A percentile compares a stretch with the other conserved stretches of the same genome.
phyloP scores from a whole-genome alignment of 1,140 invertebrate genomes.

The Gonatopus flavifemur region DNA sequence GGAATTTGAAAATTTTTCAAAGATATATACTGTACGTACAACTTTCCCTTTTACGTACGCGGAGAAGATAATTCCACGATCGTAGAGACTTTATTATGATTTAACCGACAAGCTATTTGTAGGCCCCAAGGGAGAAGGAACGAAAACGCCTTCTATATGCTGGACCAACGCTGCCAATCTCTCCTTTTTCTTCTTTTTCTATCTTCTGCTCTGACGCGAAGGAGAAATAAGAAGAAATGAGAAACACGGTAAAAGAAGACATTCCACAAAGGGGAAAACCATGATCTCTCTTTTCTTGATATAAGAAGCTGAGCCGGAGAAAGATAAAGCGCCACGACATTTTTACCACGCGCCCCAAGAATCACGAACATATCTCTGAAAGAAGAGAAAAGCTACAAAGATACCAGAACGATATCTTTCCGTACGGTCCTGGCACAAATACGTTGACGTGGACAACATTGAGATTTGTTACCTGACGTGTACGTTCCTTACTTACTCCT shows the following conservation, averaged over 20 bases:
- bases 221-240: constrained; percentile 12
- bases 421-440: constrained; percentile 10
- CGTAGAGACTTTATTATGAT: constrained; percentile 46
- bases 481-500: neutral
- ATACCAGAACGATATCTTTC: constrained; percentile 28
- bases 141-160: constrained; percentile 16
- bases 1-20: too few relatives aligned
- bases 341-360: constrained; percentile 23
- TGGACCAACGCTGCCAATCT: constrained; percentile 2
- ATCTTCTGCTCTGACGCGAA: neutral
- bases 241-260: neutral
- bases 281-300: neutral
- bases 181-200: constrained; percentile 1
- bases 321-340: constrained; percentile 20
- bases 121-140: constrained; percentile 31
- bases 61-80: constrained; percentile 44
- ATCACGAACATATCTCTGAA: constrained; percentile 22
- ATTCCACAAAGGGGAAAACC: constrained; percentile 18
- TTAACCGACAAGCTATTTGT: constrained; percentile 49
- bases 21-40: too few relatives aligned
- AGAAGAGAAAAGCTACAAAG: constrained; percentile 13
- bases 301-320: constrained; percentile 9
- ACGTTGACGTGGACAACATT: constrained; percentile 21
- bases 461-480: constrained; percentile 22
- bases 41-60: too few relatives aligned